phyloP scores from a whole-genome alignment of 2,888 invertebrate species.

The Lagria hirta region DNA sequence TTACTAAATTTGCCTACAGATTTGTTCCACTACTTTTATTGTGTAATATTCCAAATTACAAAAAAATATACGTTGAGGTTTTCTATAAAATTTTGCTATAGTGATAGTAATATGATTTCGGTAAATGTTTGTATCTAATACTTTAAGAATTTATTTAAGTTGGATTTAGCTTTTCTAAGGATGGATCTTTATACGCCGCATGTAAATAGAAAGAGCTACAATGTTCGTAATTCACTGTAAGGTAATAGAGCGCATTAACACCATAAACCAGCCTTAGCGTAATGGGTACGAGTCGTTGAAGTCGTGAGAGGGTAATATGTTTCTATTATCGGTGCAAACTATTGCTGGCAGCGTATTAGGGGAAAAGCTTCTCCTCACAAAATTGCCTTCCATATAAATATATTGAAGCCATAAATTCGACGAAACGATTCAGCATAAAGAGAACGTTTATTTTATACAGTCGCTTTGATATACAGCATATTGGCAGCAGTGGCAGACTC shows the following conservation, averaged over 20 bases:
- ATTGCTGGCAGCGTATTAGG: slow-evolving; percentile 48
- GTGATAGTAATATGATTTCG: no score
- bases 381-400: slow-evolving; percentile 57
- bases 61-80: no score
- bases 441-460: slow-evolving; percentile 54
- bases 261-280: slow-evolving; percentile 56
- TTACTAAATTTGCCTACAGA: no score
- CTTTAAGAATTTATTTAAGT: no score
- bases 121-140: no score
- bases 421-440: slow-evolving; percentile 54
- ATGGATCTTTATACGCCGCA: no score
- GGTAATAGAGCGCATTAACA: slow-evolving; percentile 56
- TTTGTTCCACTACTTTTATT: no score
- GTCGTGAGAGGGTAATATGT: slow-evolving; percentile 56
- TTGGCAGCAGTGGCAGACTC: slow-evolving; percentile 33
- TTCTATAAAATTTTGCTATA: no score
- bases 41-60: no score
- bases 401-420: slow-evolving; percentile 55
- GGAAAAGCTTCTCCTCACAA: slow-evolving; percentile 47
- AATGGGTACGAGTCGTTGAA: slow-evolving; percentile 55
- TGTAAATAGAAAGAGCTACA: slow-evolving; percentile 39
- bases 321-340: slow-evolving; percentile 56
- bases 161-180: no score
- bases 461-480: slow-evolving; percentile 46
- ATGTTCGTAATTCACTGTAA: slow-evolving; percentile 49